These are phyloP conservation scores for Sarcophaga variegata DNA, from an alignment of 2,888 invertebrate genomes.

Conservation along the genomic window DNA sequence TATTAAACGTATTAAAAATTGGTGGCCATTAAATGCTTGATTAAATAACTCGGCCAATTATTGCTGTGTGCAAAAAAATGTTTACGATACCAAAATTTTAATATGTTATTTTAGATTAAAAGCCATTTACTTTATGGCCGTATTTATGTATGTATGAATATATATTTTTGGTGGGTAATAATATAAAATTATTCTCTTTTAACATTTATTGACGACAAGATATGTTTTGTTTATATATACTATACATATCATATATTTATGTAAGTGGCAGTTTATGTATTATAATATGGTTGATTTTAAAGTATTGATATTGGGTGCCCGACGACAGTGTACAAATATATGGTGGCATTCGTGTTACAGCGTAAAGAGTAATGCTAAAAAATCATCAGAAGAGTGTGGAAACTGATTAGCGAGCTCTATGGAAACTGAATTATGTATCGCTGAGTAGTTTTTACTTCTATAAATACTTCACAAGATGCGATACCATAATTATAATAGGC, in stretches of 20 bases:
- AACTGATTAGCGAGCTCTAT: no score
- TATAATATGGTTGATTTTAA: neutral
- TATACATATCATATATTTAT: no score
- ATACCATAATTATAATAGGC: no score
- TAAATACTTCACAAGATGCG: no score
- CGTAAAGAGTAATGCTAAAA: no score
- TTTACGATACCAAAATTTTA: conserved; percentile 61
- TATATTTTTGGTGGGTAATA: conserved; percentile 29
- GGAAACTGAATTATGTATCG: no score
- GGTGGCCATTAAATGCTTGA: conserved; percentile 60
- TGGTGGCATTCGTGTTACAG: no score
- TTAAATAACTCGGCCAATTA: conserved; percentile 62
- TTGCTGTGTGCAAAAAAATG: conserved; percentile 28
- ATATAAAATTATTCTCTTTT: conserved; percentile 44
- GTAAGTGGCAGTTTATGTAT: neutral
- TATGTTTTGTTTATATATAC: neutral
- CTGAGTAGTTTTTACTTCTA: no score
- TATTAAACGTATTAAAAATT: conserved; percentile 15
- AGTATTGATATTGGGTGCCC: no score
- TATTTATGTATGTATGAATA: conserved; percentile 42
- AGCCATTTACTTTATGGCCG: conserved; percentile 54
- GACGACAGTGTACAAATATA: no score
- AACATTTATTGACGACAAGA: conserved; percentile 50
- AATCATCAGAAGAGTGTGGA: no score
- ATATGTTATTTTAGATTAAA: conserved; percentile 65